phyloP scores from a whole-genome alignment of 2,797 vertebrate genomes.

The Megalops cyprinoides region DNA sequence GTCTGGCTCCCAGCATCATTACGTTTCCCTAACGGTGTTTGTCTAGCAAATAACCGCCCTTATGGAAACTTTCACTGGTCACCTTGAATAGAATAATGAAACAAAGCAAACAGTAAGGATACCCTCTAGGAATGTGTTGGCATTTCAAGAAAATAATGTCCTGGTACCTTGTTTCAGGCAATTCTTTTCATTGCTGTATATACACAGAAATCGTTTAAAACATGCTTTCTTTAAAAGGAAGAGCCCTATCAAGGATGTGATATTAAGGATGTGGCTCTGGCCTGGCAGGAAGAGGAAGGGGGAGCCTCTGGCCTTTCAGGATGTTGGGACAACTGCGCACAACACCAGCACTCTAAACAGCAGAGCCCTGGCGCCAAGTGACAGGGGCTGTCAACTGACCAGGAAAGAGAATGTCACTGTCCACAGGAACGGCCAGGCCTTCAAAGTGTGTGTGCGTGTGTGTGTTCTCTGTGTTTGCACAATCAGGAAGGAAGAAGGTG shows the following conservation, averaged over 20 bases:
- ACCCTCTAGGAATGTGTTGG: too few relatives aligned
- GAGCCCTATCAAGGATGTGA: not conserved
- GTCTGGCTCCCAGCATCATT: not conserved
- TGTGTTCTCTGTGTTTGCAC: not conserved
- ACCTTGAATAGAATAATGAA: not conserved
- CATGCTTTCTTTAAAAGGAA: not conserved
- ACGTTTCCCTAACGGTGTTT: not conserved
- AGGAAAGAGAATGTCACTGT: slow-evolving; percentile 4
- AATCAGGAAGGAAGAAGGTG: not conserved
- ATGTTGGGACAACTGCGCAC: too few relatives aligned
- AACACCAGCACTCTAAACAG: not conserved
- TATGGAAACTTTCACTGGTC: slow-evolving; percentile 5
- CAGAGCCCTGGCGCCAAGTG: not conserved
- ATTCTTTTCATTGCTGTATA: not conserved
- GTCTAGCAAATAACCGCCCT: not conserved
- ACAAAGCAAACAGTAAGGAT: not conserved
- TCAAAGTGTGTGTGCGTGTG: slow-evolving; percentile 8
- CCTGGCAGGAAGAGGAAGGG: not conserved
- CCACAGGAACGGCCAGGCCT: not conserved
- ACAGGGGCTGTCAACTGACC: not conserved
- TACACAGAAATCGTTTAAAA: not conserved
- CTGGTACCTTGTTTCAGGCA: not conserved
- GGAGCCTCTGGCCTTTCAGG: too few relatives aligned
- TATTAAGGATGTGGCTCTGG: too few relatives aligned
- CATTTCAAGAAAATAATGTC: not conserved